These are phyloP conservation scores for Hiodon alosoides DNA, from an alignment of 2,113 vertebrate species.

Conservation along the genomic window DNA sequence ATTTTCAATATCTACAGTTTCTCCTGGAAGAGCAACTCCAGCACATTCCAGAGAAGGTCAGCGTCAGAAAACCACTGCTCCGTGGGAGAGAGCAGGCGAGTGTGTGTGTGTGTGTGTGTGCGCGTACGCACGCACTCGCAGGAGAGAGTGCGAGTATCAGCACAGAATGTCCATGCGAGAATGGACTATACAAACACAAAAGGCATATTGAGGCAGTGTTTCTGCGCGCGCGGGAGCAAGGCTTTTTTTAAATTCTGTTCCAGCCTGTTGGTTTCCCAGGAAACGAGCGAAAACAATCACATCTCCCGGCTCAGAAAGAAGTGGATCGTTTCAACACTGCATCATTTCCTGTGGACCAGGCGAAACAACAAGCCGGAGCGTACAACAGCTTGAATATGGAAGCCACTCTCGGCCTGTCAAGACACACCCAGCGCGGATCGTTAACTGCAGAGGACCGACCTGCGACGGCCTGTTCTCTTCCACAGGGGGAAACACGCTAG, in stretches of 20 bases:
- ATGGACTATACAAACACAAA: too few relatives aligned
- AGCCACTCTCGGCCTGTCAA: background rate
- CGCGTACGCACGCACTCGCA: background rate
- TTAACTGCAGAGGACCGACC: too few relatives aligned
- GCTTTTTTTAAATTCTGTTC: background rate
- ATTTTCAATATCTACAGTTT: conserved; percentile 7
- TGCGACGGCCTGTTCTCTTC: too few relatives aligned
- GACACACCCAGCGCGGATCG: background rate
- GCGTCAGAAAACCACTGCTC: conserved; percentile 1
- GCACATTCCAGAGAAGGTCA: conserved; percentile 15
- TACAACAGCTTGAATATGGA: background rate
- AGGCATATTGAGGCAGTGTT: too few relatives aligned
- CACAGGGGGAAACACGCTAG: too few relatives aligned
- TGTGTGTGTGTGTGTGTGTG: background rate
- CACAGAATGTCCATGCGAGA: too few relatives aligned
- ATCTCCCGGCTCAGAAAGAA: conserved; percentile 1
- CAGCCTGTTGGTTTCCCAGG: conserved; percentile 18
- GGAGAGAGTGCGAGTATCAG: too few relatives aligned
- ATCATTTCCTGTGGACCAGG: conserved; percentile 17
- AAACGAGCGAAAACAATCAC: conserved; percentile 16
- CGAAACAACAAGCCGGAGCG: background rate
- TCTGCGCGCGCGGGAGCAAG: too few relatives aligned
- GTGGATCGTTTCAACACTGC: conserved; percentile 9
- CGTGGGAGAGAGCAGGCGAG: background rate
- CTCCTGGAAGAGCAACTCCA: conserved; percentile 5